Evolutionary conservation across 2,797 vertebrate genomes (phyloP).

Genomic region (Aeoliscus strigatus): DNA sequence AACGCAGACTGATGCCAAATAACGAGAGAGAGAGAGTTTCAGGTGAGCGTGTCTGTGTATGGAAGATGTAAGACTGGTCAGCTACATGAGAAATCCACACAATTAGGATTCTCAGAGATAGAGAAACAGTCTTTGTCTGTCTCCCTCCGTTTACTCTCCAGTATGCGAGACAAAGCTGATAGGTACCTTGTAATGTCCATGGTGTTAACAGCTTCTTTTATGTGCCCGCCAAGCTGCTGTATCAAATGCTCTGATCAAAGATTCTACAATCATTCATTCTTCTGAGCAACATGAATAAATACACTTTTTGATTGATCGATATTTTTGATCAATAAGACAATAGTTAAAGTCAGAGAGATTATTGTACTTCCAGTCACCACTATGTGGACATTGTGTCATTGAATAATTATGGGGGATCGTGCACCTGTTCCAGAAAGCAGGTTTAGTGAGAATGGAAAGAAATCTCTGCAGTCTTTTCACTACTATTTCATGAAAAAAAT

Average conservation of each 20-base stretch:
- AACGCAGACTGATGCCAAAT: background rate
- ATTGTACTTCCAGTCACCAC: background rate
- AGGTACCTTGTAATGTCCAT: constrained; percentile 75
- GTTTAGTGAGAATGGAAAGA: too few species aligned
- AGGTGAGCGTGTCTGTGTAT: constrained; percentile 27
- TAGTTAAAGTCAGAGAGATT: constrained; percentile 5
- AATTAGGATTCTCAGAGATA: constrained; percentile 69
- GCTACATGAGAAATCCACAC: constrained; percentile 68
- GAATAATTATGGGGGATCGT: too few species aligned
- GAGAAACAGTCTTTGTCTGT: constrained; percentile 63
- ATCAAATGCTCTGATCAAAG: constrained; percentile 80
- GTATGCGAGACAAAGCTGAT: constrained; percentile 56
- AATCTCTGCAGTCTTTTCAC: too few species aligned
- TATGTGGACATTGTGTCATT: too few species aligned
- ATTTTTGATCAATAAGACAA: constrained; percentile 6
- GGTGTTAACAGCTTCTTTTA: constrained; percentile 82
- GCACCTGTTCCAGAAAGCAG: too few species aligned
- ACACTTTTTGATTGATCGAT: constrained; percentile 18
- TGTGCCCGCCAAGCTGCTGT: constrained; percentile 72
- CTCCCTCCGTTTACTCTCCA: constrained; percentile 49
- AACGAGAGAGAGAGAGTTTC: constrained; percentile 10
- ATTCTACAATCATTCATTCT: constrained; percentile 61
- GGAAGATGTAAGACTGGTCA: constrained; percentile 36
- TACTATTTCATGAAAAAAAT: too few species aligned
- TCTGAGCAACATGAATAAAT: constrained; percentile 47